These are phyloP conservation scores for Dryocosmus kuriphilus DNA, from an alignment of 2,888 invertebrate genomes.

Conservation along the genomic window DNA sequence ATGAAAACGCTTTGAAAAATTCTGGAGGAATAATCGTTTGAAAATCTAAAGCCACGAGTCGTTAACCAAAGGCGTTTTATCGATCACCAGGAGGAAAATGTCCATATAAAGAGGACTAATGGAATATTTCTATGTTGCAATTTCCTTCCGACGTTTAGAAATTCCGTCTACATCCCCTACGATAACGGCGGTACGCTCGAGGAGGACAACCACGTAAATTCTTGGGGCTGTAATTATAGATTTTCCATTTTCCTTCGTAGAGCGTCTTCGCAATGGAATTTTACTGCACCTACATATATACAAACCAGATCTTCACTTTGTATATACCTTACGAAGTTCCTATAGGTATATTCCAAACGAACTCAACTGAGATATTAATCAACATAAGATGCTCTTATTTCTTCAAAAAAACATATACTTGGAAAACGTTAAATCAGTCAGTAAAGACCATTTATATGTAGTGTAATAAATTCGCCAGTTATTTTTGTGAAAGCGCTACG, in stretches of 20 bases:
- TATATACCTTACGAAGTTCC: not conserved
- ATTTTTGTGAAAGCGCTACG: too few relatives aligned
- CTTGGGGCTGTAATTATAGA: constrained; percentile 60
- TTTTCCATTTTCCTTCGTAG: constrained; percentile 63
- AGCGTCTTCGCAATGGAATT: constrained; percentile 49
- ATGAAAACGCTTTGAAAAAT: constrained; percentile 19
- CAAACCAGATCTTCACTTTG: constrained; percentile 34
- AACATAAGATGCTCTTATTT: not conserved
- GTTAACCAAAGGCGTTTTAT: constrained; percentile 34
- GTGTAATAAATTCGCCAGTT: too few relatives aligned
- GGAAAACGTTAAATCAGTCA: too few relatives aligned
- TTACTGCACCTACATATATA: constrained; percentile 57
- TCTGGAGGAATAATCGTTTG: constrained; percentile 18
- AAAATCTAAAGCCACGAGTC: constrained; percentile 28
- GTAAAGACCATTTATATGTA: too few relatives aligned
- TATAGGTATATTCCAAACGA: not conserved
- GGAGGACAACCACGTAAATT: constrained; percentile 56
- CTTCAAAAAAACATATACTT: not conserved
- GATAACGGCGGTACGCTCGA: constrained; percentile 53
- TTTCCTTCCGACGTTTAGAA: constrained; percentile 37
- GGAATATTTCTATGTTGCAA: constrained; percentile 38
- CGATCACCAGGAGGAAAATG: constrained; percentile 28
- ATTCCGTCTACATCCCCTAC: constrained; percentile 40
- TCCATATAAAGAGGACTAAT: constrained; percentile 37
- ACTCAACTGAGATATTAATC: not conserved